Percentiles rank a stretch among this genome's conserved stretches.
Conservation (phyloP, 2,113 vertebrate species). For the Stigmatopora argus region DNA sequence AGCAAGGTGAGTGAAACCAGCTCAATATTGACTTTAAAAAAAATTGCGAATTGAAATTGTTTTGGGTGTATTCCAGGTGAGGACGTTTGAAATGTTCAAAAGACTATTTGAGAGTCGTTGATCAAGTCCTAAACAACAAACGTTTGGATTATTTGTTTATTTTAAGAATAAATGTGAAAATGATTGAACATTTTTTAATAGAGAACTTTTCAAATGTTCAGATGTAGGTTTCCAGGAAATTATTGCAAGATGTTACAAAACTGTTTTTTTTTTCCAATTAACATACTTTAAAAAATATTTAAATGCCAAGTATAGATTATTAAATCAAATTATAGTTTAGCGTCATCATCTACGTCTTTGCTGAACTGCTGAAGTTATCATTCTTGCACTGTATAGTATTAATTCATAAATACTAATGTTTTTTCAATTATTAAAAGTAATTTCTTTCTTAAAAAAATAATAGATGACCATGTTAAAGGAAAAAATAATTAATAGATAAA, state of each 20-base stretch:
- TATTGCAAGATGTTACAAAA: background rate
- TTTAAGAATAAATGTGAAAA: background rate
- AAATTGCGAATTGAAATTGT: conserved; percentile 19
- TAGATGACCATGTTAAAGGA: too few species aligned
- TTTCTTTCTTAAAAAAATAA: background rate
- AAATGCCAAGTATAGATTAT: background rate
- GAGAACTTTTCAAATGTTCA: background rate
- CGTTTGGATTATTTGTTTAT: background rate
- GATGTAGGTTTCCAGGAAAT: background rate
- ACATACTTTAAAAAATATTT: background rate
- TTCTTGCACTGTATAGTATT: background rate
- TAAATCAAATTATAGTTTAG: background rate
- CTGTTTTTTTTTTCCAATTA: background rate
- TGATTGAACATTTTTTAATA: background rate
- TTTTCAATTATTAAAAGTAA: background rate
- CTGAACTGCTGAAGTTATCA: background rate
- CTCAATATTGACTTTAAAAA: conserved; percentile 18
- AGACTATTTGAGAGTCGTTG: background rate
- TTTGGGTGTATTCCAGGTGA: conserved; percentile 9
- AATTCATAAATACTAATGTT: background rate
- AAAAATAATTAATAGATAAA: too few species aligned
- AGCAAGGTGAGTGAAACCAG: conserved; percentile 19
- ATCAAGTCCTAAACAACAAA: background rate
- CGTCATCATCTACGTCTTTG: background rate
- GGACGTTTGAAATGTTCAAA: conserved; percentile 23